Evolutionary conservation across 2,888 invertebrate species (phyloP).

Genomic region (Eupithecia subfuscata): DNA sequence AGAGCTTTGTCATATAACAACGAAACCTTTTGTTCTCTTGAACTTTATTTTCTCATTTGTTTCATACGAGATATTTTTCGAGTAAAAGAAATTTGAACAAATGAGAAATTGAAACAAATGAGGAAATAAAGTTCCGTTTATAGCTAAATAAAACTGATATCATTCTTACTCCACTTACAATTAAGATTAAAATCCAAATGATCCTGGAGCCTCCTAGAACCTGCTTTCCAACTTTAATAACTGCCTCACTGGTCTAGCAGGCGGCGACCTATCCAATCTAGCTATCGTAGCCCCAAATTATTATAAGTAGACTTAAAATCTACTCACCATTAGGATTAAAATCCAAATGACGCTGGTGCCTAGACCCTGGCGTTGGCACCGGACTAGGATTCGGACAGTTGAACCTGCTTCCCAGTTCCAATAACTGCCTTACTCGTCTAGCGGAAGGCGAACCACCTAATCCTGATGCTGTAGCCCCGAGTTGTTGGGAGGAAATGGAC

Average conservation of each 20-base stretch:
- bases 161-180: slow-evolving; percentile 75
- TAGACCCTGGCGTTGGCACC: slow-evolving; percentile 90
- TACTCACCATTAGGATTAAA: slow-evolving; percentile 92
- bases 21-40: too few species aligned
- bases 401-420: slow-evolving; percentile 87
- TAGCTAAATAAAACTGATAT: slow-evolving; percentile 2
- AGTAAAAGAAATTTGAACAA: too few species aligned
- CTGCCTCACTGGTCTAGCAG: slow-evolving; percentile 91
- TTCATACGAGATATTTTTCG: too few species aligned
- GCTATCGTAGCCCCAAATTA: too few species aligned
- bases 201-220: slow-evolving; percentile 88
- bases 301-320: too few species aligned
- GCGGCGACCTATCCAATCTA: slow-evolving; percentile 84
- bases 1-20: neutral
- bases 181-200: slow-evolving; percentile 95
- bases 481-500: slow-evolving; percentile 89
- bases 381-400: slow-evolving; percentile 88
- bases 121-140: neutral
- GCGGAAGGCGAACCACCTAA: slow-evolving; percentile 88
- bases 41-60: too few species aligned
- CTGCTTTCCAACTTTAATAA: slow-evolving; percentile 87
- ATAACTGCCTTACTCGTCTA: slow-evolving; percentile 90
- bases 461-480: slow-evolving; percentile 73
- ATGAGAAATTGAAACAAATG: too few species aligned
- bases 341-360: slow-evolving; percentile 91